Conservation (phyloP, 2,797 vertebrate species). For the Avahi laniger region DNA sequence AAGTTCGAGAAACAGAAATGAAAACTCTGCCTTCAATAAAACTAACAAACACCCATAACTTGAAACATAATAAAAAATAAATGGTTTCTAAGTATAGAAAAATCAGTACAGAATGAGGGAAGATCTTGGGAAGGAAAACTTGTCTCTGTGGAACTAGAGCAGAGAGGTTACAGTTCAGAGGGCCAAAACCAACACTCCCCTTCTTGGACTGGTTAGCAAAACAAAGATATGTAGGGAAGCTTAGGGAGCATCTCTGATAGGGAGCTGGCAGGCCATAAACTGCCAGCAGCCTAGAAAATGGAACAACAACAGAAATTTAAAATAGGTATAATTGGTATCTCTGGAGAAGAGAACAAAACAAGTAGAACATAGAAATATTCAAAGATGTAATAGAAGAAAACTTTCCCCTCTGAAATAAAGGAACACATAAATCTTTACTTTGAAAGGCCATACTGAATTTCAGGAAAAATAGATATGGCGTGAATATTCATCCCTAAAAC, state of each 20-base stretch:
- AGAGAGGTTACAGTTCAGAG: background rate
- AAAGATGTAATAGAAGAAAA: background rate
- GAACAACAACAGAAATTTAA: conserved; percentile 9
- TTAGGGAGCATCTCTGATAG: background rate
- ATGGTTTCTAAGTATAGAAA: background rate
- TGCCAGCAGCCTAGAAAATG: background rate
- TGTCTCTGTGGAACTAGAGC: background rate
- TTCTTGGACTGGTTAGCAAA: background rate
- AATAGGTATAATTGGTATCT: background rate
- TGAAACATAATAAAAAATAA: background rate
- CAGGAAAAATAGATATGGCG: background rate
- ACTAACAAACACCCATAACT: background rate
- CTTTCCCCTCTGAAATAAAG: background rate
- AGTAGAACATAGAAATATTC: background rate
- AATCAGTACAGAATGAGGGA: background rate
- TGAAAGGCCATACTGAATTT: background rate
- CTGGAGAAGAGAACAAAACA: background rate
- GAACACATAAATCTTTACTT: background rate
- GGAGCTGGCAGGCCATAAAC: too few relatives aligned
- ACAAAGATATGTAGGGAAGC: background rate
- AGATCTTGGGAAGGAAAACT: background rate
- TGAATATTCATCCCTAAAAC: background rate
- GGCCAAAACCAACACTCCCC: background rate
- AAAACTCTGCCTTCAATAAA: background rate
- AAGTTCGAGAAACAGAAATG: conserved; percentile 1